phyloP scores from a whole-genome alignment of 2,113 vertebrate species.

The Prinia subflava region DNA sequence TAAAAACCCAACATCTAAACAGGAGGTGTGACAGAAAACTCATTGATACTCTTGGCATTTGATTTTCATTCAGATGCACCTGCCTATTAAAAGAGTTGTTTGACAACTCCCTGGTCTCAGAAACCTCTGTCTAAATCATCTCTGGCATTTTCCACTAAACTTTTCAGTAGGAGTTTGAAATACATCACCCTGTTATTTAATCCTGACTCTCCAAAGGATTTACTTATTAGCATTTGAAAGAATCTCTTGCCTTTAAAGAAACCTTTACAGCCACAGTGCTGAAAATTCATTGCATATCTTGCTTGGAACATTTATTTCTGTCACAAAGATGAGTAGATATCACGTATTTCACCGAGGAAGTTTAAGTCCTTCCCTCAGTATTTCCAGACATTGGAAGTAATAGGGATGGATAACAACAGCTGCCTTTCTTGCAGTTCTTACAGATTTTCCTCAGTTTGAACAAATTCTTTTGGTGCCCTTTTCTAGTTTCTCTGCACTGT shows the following conservation, averaged over 20 bases:
- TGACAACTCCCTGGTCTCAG: neutral
- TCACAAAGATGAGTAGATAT: neutral
- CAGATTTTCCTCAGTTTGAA: neutral
- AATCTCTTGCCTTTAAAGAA: neutral
- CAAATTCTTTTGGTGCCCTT: neutral
- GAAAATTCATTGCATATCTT: neutral
- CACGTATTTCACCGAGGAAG: neutral
- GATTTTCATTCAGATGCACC: neutral
- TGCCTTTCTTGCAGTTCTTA: neutral
- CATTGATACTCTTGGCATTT: neutral
- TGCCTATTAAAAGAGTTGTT: neutral
- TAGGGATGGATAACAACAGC: neutral
- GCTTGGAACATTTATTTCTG: neutral
- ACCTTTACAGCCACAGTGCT: neutral
- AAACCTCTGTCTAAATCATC: constrained; percentile 2
- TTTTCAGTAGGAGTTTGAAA: neutral
- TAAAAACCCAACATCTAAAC: neutral
- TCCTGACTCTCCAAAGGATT: neutral
- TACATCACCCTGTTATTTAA: neutral
- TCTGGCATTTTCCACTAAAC: neutral
- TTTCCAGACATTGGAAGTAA: neutral
- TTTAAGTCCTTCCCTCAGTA: neutral
- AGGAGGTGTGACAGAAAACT: neutral
- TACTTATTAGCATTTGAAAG: constrained; percentile 11
- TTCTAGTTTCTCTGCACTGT: neutral